Base-by-base conservation (phyloP, 2,888 invertebrate species). In the Idaea dimidiata region DNA sequence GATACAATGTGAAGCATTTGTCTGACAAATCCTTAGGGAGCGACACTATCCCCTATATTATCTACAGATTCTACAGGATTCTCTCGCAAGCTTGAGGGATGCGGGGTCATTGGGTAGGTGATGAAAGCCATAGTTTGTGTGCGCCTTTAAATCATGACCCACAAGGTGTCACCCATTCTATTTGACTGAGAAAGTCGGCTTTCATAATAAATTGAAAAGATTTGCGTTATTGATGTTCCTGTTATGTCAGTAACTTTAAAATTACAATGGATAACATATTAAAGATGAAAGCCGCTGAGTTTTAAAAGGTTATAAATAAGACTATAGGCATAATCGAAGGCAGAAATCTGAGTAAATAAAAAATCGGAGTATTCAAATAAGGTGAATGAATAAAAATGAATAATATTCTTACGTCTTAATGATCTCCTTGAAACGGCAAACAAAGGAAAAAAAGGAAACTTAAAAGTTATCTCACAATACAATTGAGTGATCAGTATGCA, bases 11-110 rank as follows among this genome's bases (percentile, higher is more conserved):
- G 74, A 79, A 79, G 79, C 89, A 93, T 93, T 93, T 93, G 93
- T 93, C 91, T 93, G 92, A 92, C 91, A 93, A 93, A 93, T 93
- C 93, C 91, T 81, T 71, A 43, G 88, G 81, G 91, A 83, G 86
- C 83, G 91, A 87, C 90, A 89, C 89, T 90, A 81, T 81, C 81
- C 80, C 80, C 75, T 76, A 82, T 86, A 89, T 89, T 91, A 91
- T 90, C 89, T 84, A 71, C 71, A 59, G 63, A 66, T 70, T 82
- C 89, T 84, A 71, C 71, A 58, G 63, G 67, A 70, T 82, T 82
- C 82, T 81, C 69, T 58, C 60, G 65, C 43, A 72, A 83, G 83
- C 85, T 82, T 90, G 92, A 93, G 84, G 86, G 87, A 93, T 93
- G 88, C 76, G 78, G 87, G 91, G 91, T 89, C 92, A 92, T 93